Percentiles rank a stretch among this genome's conserved stretches.
Conservation (phyloP, 2,888 invertebrate genomes). For the Limnephilus lunatus region DNA sequence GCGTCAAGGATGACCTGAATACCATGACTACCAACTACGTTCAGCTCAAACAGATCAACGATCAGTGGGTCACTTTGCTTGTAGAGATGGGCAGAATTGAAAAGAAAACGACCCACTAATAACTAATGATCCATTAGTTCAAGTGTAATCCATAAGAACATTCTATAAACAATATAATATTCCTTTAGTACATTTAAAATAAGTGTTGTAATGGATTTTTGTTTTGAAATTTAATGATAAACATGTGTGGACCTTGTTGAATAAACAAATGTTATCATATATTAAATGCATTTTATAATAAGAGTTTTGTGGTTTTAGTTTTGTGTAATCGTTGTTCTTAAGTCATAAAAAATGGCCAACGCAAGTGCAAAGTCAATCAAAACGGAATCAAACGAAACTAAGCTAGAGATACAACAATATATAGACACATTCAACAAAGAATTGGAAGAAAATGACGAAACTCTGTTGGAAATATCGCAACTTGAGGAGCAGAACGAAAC, state of each 20-base stretch:
- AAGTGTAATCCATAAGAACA: background rate
- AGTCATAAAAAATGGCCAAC: constrained; percentile 56
- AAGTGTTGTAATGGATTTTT: background rate
- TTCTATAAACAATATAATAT: background rate
- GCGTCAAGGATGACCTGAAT: constrained; percentile 70
- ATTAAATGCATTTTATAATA: background rate
- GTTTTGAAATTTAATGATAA: background rate
- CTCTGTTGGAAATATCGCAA: constrained; percentile 48
- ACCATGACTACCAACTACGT: constrained; percentile 70
- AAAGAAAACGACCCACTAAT: background rate
- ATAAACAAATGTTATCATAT: background rate
- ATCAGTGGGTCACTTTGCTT: constrained; percentile 69
- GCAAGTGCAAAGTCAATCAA: constrained; percentile 68
- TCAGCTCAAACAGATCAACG: constrained; percentile 71
- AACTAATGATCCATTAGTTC: background rate
- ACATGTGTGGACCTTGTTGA: background rate
- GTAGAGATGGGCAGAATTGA: background rate
- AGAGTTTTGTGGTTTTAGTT: background rate
- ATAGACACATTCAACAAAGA: constrained; percentile 69
- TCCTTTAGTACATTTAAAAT: background rate
- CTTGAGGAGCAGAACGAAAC: constrained; percentile 13
- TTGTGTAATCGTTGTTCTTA: background rate
- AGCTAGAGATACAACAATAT: constrained; percentile 68
- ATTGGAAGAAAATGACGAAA: constrained; percentile 71
- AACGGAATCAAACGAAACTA: constrained; percentile 71